Base-by-base conservation (phyloP, 1,140 invertebrate genomes). In the Thaumetopoea pityocampa region DNA sequence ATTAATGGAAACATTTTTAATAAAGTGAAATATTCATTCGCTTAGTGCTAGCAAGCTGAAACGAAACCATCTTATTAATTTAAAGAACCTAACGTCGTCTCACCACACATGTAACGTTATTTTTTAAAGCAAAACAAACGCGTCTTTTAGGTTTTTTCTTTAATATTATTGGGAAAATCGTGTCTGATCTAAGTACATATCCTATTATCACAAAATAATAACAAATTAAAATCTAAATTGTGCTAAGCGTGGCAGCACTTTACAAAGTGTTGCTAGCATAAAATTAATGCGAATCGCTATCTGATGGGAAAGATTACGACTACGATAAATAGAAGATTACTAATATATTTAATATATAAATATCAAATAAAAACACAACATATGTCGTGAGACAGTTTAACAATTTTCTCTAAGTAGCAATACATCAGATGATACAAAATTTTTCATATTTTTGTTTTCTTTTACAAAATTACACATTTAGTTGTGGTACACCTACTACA, bases 71-170 rank as follows among this genome's bases (percentile, higher is more conserved):
- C 63, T 71, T 68, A 64, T 29, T 34, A 29, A 33, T 14, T 17
- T 23, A 49, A 62, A 69, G 53, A 66, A 66, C 66, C 74, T 78
- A 76, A 74, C 72, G 70, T 79, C 76, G 79, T 83, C 79, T 83
- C 79, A 83, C 79, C 79, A 83, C 79, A 83, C 79, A 83, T 83
- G 79, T 83, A 83, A 81, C 79, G 70, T 80, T 77, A 56, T 62
- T 22, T 62, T 38, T 52, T 50, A 60, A 40, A 46, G 23, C 61
- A 59, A 45, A 56, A 56, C 37, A 45, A 56, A 56, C 37, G 51
- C 71, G 69, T 78, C 73, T 72, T 79, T 77, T 69, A 63, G 51
- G 38, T 53, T 54, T 52, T 51, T 22, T 24, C 17, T 40, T 19
- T 32, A 46, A 59, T 59, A 54, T 63, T 35, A 66, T 26, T 40